Evolutionary conservation across 2,797 vertebrate genomes (phyloP), one percentile per base, ranked within the genome.

Genomic region (Kryptopterus vitreolus): DNA sequence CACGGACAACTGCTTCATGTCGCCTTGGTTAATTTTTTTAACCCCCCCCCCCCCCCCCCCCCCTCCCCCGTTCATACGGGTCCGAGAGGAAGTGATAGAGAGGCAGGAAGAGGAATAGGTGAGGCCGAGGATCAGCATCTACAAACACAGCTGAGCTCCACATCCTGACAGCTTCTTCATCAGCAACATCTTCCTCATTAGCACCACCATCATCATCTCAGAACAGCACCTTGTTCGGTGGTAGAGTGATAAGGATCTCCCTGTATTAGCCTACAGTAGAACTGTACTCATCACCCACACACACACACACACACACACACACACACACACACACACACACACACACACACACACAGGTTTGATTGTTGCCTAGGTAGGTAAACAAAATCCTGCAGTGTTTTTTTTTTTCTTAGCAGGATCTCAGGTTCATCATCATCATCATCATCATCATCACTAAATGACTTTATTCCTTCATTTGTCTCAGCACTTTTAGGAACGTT

Each of bases 261-360:
- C 38, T 77, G 35, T 20, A n/a, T 18, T 31, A 38, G 76, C 31
- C 29, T 22, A 53, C 20, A 16, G 1, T 31, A 35, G 62, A 58
- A 13, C 18, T 26, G 24, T 24, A 29, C 24, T 50, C n/a, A 10
- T 3, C 24, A 22, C 66, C 24, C 46, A 29, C 46, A 50, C 66
- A 48, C 65, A 46, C 63, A n/a, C 33, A 66, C 62, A 38, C 33
- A 66, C 22, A 24, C 65, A 68, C 65, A 66, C 22, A 26, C n/a
- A 29, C 57, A 26, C 57, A 58, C 57, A 24, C n/a, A n/a, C n/a
- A n/a, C n/a, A n/a, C n/a, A n/a, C n/a, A n/a, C n/a, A n/a, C n/a
- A n/a, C n/a, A n/a, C n/a, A n/a, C n/a, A n/a, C n/a, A n/a, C n/a
- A n/a, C n/a, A n/a, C n/a, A n/a, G n/a, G n/a, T n/a, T n/a, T n/a